Evolutionary conservation across 2,888 invertebrate species (phyloP).

Genomic region (Charanyca ferruginea): DNA sequence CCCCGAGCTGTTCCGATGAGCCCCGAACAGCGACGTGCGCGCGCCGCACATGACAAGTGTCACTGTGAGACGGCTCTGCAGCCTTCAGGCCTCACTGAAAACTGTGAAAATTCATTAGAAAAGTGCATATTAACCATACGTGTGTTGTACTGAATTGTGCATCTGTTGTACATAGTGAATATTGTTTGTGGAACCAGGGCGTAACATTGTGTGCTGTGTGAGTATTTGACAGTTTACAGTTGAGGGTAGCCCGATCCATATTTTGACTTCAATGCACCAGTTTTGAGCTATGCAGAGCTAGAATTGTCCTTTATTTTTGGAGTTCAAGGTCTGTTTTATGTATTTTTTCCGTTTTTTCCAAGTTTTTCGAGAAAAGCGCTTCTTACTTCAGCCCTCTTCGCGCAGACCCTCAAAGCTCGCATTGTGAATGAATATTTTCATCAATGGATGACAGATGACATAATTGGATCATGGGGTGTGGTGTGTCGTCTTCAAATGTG

Average conservation of each 20-base stretch:
- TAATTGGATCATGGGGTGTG: slow-evolving; percentile 38
- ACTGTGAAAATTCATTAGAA: slow-evolving; percentile 75
- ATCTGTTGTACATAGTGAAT: slow-evolving; percentile 69
- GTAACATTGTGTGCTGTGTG: slow-evolving; percentile 75
- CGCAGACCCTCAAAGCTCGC: slow-evolving; percentile 17
- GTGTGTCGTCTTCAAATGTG: slow-evolving; percentile 8
- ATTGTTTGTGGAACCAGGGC: slow-evolving; percentile 66
- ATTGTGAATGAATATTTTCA: slow-evolving; percentile 44
- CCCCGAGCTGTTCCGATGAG: slow-evolving; percentile 71
- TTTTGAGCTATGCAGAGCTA: slow-evolving; percentile 39
- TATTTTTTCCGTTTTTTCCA: background rate
- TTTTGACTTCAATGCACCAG: slow-evolving; percentile 54
- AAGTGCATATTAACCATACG: slow-evolving; percentile 70
- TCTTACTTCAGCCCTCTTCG: slow-evolving; percentile 14
- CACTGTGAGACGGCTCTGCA: slow-evolving; percentile 85
- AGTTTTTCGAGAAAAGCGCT: slow-evolving; percentile 21
- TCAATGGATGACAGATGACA: slow-evolving; percentile 46
- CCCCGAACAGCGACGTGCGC: slow-evolving; percentile 72
- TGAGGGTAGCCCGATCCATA: slow-evolving; percentile 63
- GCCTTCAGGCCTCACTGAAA: slow-evolving; percentile 87
- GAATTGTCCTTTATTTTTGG: background rate
- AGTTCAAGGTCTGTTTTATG: background rate
- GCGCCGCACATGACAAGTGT: slow-evolving; percentile 87
- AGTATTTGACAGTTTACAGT: slow-evolving; percentile 76
- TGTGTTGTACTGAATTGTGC: slow-evolving; percentile 73